A percentile compares a stretch with the other conserved stretches of the same genome.
phyloP scores from a whole-genome alignment of 2,888 invertebrate genomes.

The Synergus laeviventris region DNA sequence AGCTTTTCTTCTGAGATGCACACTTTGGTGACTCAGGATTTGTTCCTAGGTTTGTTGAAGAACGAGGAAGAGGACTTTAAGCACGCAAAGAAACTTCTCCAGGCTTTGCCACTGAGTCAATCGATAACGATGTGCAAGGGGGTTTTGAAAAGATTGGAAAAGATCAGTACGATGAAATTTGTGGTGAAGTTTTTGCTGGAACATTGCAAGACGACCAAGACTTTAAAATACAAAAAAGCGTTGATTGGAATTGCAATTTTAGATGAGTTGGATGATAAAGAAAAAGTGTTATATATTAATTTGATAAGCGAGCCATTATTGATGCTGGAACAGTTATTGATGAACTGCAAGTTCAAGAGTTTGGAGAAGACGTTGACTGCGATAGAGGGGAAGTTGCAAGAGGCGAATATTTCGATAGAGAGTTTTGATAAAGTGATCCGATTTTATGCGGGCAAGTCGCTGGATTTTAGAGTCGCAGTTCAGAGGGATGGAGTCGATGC shows the following conservation, averaged over 20 bases:
- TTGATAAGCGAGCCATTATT: slow-evolving; percentile 84
- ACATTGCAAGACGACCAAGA: slow-evolving; percentile 75
- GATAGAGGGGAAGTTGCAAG: slow-evolving; percentile 75
- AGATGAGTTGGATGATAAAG: slow-evolving; percentile 78
- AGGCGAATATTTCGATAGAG: slow-evolving; percentile 78
- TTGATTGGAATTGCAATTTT: slow-evolving; percentile 84
- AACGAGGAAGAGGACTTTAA: slow-evolving; percentile 73
- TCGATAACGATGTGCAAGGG: slow-evolving; percentile 81
- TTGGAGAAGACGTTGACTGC: slow-evolving; percentile 81
- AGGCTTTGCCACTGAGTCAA: slow-evolving; percentile 79
- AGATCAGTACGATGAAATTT: slow-evolving; percentile 81
- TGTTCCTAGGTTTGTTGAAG: slow-evolving; percentile 79
- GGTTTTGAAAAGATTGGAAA: slow-evolving; percentile 81
- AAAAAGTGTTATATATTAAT: slow-evolving; percentile 81
- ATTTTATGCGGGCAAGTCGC: slow-evolving; percentile 87
- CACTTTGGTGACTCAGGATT: slow-evolving; percentile 78
- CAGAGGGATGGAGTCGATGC: slow-evolving; percentile 71
- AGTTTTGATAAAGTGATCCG: slow-evolving; percentile 84
- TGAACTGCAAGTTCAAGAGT: slow-evolving; percentile 88
- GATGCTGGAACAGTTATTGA: slow-evolving; percentile 90
- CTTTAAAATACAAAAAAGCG: slow-evolving; percentile 80
- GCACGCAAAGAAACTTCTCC: slow-evolving; percentile 77
- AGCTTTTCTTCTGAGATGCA: slow-evolving; percentile 79
- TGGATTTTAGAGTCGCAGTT: slow-evolving; percentile 82
- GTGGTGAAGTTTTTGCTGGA: slow-evolving; percentile 80